Percentiles rank a stretch among this genome's conserved stretches.
phyloP scores from a whole-genome alignment of 2,113 vertebrate genomes.

The Grantiella picta region DNA sequence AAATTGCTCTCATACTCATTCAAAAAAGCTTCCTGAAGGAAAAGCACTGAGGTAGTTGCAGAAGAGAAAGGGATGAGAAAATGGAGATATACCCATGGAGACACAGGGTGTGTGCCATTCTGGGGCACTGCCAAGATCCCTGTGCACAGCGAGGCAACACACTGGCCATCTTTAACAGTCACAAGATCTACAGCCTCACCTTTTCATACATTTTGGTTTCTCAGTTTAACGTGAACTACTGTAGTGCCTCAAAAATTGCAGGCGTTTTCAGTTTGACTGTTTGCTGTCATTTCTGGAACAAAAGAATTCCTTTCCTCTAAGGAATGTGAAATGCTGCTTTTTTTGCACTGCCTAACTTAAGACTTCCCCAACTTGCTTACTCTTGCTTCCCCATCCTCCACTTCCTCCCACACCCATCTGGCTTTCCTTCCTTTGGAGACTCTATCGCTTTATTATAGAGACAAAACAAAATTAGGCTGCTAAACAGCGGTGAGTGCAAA shows the following conservation, averaged over 20 bases:
- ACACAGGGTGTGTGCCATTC: neutral
- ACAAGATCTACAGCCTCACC: neutral
- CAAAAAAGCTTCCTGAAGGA: neutral
- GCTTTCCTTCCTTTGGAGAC: constrained; percentile 25
- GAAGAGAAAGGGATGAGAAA: neutral
- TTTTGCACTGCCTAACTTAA: neutral
- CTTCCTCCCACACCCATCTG: constrained; percentile 58
- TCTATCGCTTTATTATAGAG: neutral
- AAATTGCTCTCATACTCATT: neutral
- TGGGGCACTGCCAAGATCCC: neutral
- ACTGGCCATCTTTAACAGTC: neutral
- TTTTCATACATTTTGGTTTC: neutral
- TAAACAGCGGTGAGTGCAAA: neutral
- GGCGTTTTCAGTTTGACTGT: neutral
- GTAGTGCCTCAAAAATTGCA: neutral
- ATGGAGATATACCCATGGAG: neutral
- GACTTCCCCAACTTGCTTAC: constrained; percentile 15
- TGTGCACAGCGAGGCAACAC: neutral
- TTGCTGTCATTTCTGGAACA: neutral
- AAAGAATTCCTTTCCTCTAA: neutral
- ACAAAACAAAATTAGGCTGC: constrained; percentile 13
- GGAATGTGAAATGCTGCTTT: neutral
- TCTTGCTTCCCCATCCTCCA: constrained; percentile 3
- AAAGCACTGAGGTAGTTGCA: neutral
- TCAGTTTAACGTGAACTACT: neutral